Conservation (phyloP, 2,888 invertebrate species). For the Dorcus hopei region DNA sequence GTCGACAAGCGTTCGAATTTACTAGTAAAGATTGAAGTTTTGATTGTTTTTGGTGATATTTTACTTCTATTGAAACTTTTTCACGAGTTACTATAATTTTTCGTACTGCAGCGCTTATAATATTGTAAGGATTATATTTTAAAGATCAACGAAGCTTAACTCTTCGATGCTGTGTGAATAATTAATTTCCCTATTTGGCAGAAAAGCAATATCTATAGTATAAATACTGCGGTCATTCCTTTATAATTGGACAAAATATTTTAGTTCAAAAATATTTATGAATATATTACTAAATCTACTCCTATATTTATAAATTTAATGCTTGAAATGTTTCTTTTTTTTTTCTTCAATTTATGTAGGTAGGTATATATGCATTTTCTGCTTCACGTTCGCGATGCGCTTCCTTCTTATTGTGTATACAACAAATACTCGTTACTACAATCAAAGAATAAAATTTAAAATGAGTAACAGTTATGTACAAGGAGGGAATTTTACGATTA, state of each 20-base stretch:
- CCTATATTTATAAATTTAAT: neutral
- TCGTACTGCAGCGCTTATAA: neutral
- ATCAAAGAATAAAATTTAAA: constrained; percentile 47
- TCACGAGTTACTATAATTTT: neutral
- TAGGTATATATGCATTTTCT: too few species aligned
- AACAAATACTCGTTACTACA: constrained; percentile 8
- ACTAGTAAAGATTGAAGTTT: constrained; percentile 19
- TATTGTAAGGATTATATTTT: neutral
- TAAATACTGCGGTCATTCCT: constrained; percentile 18
- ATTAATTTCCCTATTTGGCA: constrained; percentile 3
- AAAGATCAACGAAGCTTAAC: neutral
- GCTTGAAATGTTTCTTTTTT: neutral
- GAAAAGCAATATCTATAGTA: constrained; percentile 32
- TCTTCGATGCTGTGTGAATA: too few species aligned
- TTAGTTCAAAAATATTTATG: constrained; percentile 23
- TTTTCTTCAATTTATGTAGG: neutral
- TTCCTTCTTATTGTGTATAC: too few species aligned
- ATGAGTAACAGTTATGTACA: constrained; percentile 39
- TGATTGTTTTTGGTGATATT: constrained; percentile 21
- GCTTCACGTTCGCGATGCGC: too few species aligned
- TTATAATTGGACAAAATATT: constrained; percentile 12
- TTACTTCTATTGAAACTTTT: neutral
- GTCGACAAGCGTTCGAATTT: constrained; percentile 10
- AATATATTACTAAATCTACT: constrained; percentile 10
- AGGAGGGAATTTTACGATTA: constrained; percentile 39